Evolutionary conservation across 2,113 vertebrate genomes (phyloP).

Genomic region (Parus major): DNA sequence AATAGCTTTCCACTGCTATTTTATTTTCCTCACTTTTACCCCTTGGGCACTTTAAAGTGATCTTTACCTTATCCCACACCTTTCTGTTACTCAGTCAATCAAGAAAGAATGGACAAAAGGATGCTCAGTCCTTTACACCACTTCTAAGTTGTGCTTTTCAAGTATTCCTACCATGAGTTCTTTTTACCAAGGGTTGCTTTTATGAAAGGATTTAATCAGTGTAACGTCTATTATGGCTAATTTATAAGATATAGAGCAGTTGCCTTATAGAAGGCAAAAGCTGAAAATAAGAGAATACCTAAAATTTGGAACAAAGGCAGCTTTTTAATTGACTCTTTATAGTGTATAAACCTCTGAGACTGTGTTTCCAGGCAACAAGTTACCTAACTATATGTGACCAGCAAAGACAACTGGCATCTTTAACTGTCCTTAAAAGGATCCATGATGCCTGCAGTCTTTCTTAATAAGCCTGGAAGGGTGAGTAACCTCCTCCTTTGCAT

Average conservation of each 20-base stretch:
- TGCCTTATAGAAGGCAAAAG: not conserved
- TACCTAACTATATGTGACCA: slow-evolving; percentile 33
- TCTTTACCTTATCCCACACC: not conserved
- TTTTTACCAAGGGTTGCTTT: not conserved
- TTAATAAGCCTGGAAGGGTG: not conserved
- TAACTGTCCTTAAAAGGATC: slow-evolving; percentile 3
- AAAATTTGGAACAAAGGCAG: not conserved
- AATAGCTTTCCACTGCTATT: slow-evolving; percentile 2
- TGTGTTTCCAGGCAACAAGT: slow-evolving; percentile 57
- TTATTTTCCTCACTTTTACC: slow-evolving; percentile 31
- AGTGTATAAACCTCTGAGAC: not conserved
- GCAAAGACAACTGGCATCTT: slow-evolving; percentile 5
- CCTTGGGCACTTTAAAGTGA: not conserved
- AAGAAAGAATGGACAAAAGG: not conserved
- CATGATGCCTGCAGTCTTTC: not conserved
- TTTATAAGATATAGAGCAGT: not conserved
- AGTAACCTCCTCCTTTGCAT: not conserved
- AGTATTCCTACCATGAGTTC: not conserved
- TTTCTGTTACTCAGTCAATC: slow-evolving; percentile 15
- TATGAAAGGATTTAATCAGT: not conserved
- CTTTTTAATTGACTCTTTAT: slow-evolving; percentile 24
- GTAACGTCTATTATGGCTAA: not conserved
- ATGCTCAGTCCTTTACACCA: not conserved
- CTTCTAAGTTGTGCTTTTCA: not conserved
- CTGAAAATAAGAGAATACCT: not conserved